Base-by-base conservation (phyloP, 2,888 invertebrate genomes). In the Philopedon plagiatum region DNA sequence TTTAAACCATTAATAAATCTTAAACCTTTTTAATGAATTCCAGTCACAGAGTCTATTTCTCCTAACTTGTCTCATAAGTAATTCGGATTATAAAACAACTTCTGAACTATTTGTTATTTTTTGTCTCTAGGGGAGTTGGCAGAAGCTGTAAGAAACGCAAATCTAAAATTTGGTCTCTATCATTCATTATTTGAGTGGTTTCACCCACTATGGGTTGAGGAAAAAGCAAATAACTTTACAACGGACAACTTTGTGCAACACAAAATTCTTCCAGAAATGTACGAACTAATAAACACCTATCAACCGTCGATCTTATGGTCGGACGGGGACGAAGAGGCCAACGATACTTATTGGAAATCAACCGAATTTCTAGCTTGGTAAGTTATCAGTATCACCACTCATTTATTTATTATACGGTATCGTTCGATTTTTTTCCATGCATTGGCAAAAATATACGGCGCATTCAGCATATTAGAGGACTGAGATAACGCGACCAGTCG, bases 241-340 rank as follows among this genome's bases (percentile, higher is more conserved):
- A 90, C 91, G 2, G 87, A 89, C 29, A 85, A 88, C 41, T 97
- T 92, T 84, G 92, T 93, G 0, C 84, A 87, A 5, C 86, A 89
- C 1, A 95, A 96, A 85, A 87, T 92, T 13, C 86, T 92, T 76
- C 95, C 95, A 0, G 97, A 97, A 84, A 87, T 97, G 80, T 88
- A 90, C 74, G 96, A 97, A 81, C 81, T 96, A 57, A 88, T 95
- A 21, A 83, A 89, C 69, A 86, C 87, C 69, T 94, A 93, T 79
- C 82, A 88, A 69, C 93, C 93, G 0, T 94, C 95, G 29, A 87
- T 98, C 0, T 84, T 98, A n/a, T 98, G 97, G 97, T 92, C 96
- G 0, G 98, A 98, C 84, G 98, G 98, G 0, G 98, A 97, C 78
- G 97, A 97, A 96, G 97, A 96, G 83, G 93, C 95, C 0, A 85